These are phyloP conservation scores for Scrobipalpa atriplicella DNA, from an alignment of 2,888 invertebrate species.

Conservation along the genomic window DNA sequence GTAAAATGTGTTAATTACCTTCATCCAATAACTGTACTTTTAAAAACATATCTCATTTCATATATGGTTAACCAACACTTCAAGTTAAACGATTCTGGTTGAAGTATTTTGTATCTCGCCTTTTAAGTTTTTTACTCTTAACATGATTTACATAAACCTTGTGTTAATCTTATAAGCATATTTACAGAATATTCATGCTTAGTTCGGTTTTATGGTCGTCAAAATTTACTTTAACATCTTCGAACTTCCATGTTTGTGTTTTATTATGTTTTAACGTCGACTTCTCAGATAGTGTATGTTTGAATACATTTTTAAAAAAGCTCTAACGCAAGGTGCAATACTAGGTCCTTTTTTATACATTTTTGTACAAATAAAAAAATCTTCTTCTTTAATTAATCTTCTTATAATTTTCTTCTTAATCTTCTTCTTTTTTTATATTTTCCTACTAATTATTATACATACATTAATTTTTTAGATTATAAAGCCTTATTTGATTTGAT, in stretches of 20 bases:
- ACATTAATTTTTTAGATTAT: no score
- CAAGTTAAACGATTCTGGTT: conserved; percentile 15
- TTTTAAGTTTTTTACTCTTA: conserved; percentile 16
- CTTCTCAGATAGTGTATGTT: not conserved
- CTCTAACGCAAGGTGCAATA: not conserved
- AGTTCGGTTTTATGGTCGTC: not conserved
- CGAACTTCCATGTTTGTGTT: not conserved
- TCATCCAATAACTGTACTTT: conserved; percentile 7
- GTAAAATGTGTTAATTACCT: conserved; percentile 1
- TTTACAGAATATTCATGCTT: not conserved
- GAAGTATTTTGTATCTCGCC: conserved; percentile 13
- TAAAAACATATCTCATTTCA: not conserved
- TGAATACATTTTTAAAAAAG: not conserved
- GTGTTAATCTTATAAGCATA: conserved; percentile 13
- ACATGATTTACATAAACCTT: conserved; percentile 25
- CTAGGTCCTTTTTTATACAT: not conserved
- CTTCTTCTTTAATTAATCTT: no score
- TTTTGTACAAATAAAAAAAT: no score
- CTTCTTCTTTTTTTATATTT: no score
- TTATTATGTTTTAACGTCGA: not conserved
- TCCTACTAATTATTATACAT: no score
- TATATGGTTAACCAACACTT: conserved; percentile 8
- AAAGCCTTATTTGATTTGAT: no score
- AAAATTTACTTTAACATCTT: not conserved
- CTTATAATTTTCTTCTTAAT: no score